phyloP scores from a whole-genome alignment of 2,888 invertebrate genomes.

The Stenichneumon culpator region DNA sequence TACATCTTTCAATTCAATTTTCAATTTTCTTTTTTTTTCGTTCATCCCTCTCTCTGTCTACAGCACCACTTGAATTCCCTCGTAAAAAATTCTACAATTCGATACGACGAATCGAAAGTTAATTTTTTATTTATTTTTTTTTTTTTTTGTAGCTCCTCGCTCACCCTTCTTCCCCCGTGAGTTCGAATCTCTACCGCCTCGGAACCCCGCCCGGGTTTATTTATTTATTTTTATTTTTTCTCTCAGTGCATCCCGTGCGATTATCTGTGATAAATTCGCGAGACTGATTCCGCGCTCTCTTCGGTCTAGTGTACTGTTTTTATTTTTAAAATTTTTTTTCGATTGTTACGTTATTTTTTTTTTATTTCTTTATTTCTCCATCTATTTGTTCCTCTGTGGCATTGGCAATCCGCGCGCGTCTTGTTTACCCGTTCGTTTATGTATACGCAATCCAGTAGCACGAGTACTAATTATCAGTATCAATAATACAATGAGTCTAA shows the following conservation, averaged over 20 bases:
- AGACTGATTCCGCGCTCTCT: constrained; percentile 44
- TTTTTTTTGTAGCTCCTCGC: constrained; percentile 55
- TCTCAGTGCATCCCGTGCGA: constrained; percentile 35
- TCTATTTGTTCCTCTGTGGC: constrained; percentile 27
- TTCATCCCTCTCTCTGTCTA: constrained; percentile 71
- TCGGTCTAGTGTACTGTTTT: constrained; percentile 20
- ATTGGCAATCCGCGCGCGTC: constrained; percentile 57
- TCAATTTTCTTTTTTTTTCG: constrained; percentile 51
- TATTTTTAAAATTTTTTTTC: not conserved
- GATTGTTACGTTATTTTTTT: not conserved
- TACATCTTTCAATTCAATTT: constrained; percentile 34
- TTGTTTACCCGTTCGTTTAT: constrained; percentile 41
- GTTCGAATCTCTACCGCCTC: constrained; percentile 45
- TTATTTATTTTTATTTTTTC: constrained; percentile 31
- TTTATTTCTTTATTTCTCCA: constrained; percentile 18
- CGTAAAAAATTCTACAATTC: constrained; percentile 69
- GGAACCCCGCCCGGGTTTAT: constrained; percentile 63
- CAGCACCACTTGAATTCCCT: constrained; percentile 78
- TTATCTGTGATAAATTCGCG: constrained; percentile 29
- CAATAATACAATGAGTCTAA: constrained; percentile 81
- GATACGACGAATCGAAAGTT: constrained; percentile 69
- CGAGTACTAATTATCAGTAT: constrained; percentile 74
- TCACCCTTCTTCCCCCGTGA: constrained; percentile 58
- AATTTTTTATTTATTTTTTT: constrained; percentile 59
- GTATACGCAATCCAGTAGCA: constrained; percentile 66